These are phyloP conservation scores for Metallyticus violacea DNA, from an alignment of 2,888 invertebrate genomes.

Conservation along the genomic window DNA sequence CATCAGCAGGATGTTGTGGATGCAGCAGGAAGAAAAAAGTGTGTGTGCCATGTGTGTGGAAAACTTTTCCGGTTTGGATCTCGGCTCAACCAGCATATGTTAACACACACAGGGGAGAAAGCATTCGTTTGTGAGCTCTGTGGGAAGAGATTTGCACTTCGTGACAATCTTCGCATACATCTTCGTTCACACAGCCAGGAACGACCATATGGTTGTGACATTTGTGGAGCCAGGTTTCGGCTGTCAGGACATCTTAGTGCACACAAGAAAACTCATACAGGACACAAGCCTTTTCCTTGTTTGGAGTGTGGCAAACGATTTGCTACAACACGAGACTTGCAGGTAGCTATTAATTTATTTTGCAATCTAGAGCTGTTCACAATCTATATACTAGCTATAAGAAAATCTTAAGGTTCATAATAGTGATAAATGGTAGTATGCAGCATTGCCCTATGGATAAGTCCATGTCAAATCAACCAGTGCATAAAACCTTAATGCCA, in stretches of 20 bases:
- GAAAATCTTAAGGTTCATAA: neutral
- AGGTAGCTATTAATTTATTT: neutral
- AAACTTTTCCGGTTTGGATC: neutral
- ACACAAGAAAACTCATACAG: neutral
- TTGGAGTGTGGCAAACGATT: neutral
- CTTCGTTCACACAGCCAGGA: neutral
- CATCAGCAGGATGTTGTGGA: neutral
- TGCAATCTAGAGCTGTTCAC: neutral
- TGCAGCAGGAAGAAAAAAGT: neutral
- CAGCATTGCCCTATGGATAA: too few species aligned
- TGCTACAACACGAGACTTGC: neutral
- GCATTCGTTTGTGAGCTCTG: constrained; percentile 1
- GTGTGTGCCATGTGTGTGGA: neutral
- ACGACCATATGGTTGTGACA: neutral
- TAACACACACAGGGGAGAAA: neutral
- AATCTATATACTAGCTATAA: neutral
- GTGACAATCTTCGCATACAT: neutral
- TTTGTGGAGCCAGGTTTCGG: neutral
- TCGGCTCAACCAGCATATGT: neutral
- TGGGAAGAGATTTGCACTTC: constrained; percentile 1
- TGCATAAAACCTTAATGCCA: too few species aligned
- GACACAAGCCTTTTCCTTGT: neutral
- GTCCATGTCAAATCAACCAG: too few species aligned
- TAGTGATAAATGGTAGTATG: too few species aligned
- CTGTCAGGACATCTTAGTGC: neutral